These are phyloP conservation scores for Agrochola lota DNA, from an alignment of 2,888 invertebrate species.

Conservation along the genomic window DNA sequence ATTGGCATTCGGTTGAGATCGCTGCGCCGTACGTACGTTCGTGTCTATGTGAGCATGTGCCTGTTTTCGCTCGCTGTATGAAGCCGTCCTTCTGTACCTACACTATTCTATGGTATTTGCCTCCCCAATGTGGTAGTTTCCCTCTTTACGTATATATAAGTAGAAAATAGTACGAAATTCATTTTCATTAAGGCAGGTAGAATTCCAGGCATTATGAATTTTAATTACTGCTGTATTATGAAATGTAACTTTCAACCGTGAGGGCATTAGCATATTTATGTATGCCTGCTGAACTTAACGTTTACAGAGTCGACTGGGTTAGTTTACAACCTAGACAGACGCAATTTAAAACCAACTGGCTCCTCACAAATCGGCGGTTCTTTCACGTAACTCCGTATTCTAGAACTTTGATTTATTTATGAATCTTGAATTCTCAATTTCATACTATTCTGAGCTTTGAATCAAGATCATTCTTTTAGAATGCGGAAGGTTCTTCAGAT, in stretches of 20 bases:
- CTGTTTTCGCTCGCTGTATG: neutral
- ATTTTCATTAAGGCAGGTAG: constrained; percentile 18
- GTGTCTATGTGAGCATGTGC: neutral
- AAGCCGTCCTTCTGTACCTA: constrained; percentile 12
- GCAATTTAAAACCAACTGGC: too few relatives aligned
- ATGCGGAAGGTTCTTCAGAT: neutral
- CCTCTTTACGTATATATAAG: constrained; percentile 20
- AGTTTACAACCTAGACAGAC: too few relatives aligned
- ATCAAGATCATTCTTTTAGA: neutral
- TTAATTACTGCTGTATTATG: constrained; percentile 14
- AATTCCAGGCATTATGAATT: constrained; percentile 10
- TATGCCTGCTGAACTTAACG: constrained; percentile 11
- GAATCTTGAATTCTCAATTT: neutral
- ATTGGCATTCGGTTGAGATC: neutral
- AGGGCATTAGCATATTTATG: neutral
- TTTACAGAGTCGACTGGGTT: too few relatives aligned
- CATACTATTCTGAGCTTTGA: neutral
- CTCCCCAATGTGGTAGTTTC: constrained; percentile 31
- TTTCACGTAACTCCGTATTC: constrained; percentile 8
- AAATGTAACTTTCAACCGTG: constrained; percentile 1
- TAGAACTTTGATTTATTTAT: neutral
- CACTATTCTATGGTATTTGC: constrained; percentile 17
- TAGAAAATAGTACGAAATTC: constrained; percentile 30
- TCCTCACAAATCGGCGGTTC: too few relatives aligned
- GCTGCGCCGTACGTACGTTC: too few relatives aligned